Percentiles rank a stretch among this genome's conserved stretches.
These are phyloP conservation scores for Chaenocephalus aceratus DNA, from an alignment of 2,113 vertebrate species.

Conservation along the genomic window DNA sequence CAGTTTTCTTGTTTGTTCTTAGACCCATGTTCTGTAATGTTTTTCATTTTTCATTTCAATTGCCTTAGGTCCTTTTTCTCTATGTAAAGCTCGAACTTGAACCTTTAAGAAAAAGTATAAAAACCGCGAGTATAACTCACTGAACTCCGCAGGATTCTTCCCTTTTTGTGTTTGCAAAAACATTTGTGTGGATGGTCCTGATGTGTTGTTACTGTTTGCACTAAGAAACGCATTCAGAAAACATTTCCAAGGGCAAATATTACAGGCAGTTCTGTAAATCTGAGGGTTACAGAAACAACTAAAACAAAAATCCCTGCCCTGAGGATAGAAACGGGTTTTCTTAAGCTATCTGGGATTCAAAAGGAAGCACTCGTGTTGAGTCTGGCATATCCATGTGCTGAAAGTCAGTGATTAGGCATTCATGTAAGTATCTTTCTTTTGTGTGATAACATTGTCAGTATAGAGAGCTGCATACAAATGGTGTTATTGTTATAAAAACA, in stretches of 20 bases:
- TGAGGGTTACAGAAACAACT: conserved; percentile 14
- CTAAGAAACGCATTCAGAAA: conserved; percentile 33
- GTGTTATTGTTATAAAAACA: conserved; percentile 28
- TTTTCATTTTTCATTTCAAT: conserved; percentile 19
- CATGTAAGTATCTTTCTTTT: not conserved
- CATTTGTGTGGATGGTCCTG: conserved; percentile 28
- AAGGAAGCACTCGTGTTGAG: conserved; percentile 41
- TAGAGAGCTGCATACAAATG: conserved; percentile 2
- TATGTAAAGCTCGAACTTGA: not conserved
- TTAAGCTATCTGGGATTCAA: conserved; percentile 34
- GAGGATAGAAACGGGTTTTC: conserved; percentile 44
- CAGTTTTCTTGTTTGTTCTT: too few species aligned
- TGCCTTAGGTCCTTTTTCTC: not conserved
- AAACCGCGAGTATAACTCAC: too few species aligned
- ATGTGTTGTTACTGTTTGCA: conserved; percentile 26
- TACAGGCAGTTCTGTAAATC: conserved; percentile 24
- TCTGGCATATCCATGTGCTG: conserved; percentile 26
- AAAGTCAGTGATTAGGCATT: conserved; percentile 34
- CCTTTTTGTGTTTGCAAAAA: not conserved
- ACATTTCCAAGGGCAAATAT: conserved; percentile 24
- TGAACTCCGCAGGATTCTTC: too few species aligned
- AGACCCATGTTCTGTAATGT: not conserved
- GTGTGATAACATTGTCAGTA: not conserved
- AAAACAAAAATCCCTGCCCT: conserved; percentile 22
- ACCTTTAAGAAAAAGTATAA: not conserved